Percentiles rank a stretch among this genome's conserved stretches.
Conservation (phyloP, 2,888 invertebrate genomes). For the Noctua janthe region DNA sequence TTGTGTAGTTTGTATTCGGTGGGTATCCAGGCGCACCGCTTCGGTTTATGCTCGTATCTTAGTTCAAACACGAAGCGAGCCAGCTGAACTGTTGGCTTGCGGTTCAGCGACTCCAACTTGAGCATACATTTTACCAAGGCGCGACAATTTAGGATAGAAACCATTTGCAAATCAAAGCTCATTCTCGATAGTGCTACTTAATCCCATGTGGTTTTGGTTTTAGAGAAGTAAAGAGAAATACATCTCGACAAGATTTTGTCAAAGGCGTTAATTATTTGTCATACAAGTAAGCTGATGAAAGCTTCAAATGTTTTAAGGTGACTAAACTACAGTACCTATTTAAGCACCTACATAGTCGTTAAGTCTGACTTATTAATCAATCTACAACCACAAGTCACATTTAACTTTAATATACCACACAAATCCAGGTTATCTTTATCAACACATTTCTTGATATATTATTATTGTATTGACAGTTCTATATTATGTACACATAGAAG, state of each 20-base stretch:
- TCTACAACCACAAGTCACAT: not conserved
- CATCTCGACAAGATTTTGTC: not conserved
- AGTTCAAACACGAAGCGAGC: conserved; percentile 40
- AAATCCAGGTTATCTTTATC: not conserved
- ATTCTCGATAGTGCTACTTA: conserved; percentile 26
- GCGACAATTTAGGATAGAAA: conserved; percentile 29
- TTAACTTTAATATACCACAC: conserved; percentile 1
- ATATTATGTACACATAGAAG: conserved; percentile 29
- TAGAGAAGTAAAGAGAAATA: not conserved
- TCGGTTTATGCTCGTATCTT: conserved; percentile 43
- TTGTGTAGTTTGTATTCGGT: conserved; percentile 44
- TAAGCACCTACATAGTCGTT: not conserved
- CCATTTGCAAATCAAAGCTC: conserved; percentile 25
- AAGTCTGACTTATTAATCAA: not conserved
- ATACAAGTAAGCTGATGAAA: not conserved
- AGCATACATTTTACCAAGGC: conserved; percentile 40
- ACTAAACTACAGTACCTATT: not conserved
- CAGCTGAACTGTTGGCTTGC: conserved; percentile 40
- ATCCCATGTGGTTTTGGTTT: conserved; percentile 6
- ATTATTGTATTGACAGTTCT: conserved; percentile 44
- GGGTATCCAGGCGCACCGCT: conserved; percentile 29
- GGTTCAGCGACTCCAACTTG: conserved; percentile 38
- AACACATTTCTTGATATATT: conserved; percentile 20
- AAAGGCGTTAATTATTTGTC: conserved; percentile 1
- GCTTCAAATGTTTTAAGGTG: not conserved